These are phyloP conservation scores for Trileptium ribeirensis DNA, from an alignment of 2,888 invertebrate genomes.

Conservation along the genomic window DNA sequence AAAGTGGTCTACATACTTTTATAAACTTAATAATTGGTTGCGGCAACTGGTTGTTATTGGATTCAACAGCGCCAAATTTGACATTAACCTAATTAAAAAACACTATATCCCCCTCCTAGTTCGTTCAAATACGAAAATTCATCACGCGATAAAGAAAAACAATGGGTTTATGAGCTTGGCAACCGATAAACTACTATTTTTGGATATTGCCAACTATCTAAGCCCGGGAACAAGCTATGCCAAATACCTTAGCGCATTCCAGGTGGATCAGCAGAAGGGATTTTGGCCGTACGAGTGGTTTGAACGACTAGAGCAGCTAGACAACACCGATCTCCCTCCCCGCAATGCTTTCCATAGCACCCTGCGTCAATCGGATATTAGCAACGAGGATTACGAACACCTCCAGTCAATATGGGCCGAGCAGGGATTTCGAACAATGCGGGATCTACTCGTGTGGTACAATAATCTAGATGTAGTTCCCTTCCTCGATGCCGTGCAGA, in stretches of 20 bases:
- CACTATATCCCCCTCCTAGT: not conserved
- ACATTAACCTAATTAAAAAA: not conserved
- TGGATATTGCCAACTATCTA: not conserved
- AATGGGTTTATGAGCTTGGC: not conserved
- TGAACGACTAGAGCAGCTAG: not conserved
- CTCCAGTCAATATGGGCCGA: not conserved
- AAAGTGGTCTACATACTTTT: not conserved
- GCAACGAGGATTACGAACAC: not conserved
- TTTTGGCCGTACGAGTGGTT: conserved; percentile 10
- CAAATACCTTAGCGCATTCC: not conserved
- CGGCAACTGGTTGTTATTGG: not conserved
- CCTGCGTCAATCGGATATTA: not conserved
- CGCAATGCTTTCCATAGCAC: not conserved
- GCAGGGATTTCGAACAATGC: not conserved
- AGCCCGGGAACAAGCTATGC: not conserved
- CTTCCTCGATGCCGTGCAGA: not conserved
- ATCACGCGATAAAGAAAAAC: not conserved
- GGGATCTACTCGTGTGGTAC: not conserved
- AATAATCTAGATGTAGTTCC: conserved; percentile 5
- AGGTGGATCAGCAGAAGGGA: not conserved
- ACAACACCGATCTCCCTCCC: not conserved
- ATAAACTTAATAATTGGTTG: not conserved
- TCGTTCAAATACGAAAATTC: not conserved
- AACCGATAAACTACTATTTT: not conserved
- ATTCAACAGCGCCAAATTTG: not conserved